Evolutionary conservation across 2,113 vertebrate genomes (phyloP).

Genomic region (Rhinolophus sinicus): DNA sequence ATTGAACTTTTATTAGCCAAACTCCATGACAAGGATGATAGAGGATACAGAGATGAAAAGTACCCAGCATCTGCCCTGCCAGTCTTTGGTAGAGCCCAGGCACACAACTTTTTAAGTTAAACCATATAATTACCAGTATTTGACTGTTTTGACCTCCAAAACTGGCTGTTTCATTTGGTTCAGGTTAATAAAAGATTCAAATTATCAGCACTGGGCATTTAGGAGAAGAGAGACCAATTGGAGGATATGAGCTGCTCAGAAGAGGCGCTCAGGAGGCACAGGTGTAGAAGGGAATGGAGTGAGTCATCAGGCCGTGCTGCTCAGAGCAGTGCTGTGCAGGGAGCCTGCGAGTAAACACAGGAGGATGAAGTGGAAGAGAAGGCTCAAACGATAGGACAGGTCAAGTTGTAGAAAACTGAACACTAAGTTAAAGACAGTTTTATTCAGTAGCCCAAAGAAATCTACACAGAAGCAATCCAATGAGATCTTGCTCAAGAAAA

Average conservation of each 20-base stretch:
- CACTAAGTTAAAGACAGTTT: neutral
- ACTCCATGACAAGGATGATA: neutral
- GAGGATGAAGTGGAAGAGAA: neutral
- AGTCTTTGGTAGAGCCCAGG: neutral
- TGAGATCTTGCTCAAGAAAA: neutral
- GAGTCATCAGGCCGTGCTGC: neutral
- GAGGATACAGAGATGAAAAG: neutral
- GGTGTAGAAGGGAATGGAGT: neutral
- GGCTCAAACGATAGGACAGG: neutral
- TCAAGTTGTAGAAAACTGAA: neutral
- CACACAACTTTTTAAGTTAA: slow-evolving; percentile 13
- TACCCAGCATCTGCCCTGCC: neutral
- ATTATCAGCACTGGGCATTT: neutral
- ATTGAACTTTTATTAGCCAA: neutral
- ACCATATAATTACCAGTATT: neutral
- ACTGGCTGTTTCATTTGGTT: slow-evolving; percentile 20
- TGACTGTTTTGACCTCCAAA: neutral
- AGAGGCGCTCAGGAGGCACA: neutral
- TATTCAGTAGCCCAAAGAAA: neutral
- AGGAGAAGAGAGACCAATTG: neutral
- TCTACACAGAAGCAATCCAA: neutral
- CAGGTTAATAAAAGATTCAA: slow-evolving; percentile 9
- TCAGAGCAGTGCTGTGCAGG: neutral
- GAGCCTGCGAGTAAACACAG: neutral
- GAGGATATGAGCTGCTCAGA: neutral